Conservation (phyloP, 2,888 invertebrate species). For the Gari tellinella region DNA sequence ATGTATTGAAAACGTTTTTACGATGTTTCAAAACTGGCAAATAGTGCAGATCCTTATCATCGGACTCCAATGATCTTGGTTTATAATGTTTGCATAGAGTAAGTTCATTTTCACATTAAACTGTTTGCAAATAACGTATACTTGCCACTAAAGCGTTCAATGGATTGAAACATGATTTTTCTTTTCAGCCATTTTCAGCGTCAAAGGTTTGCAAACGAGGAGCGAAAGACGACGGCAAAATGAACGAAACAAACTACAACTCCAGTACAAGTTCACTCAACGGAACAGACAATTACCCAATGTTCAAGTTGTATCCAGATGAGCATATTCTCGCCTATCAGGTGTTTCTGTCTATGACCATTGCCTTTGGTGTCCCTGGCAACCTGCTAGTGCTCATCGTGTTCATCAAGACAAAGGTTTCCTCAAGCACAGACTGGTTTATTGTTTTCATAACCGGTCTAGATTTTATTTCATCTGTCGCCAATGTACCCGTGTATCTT, state of each 20-base stretch:
- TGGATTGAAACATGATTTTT: too few species aligned
- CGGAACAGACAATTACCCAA: background rate
- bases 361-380: conserved; percentile 30
- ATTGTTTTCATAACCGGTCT: conserved; percentile 40
- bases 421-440: conserved; percentile 53
- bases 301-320: background rate
- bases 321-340: conserved; percentile 27
- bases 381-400: conserved; percentile 45
- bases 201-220: too few species aligned
- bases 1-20: too few species aligned
- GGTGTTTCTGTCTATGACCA: conserved; percentile 24
- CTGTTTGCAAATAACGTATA: too few species aligned
- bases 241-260: background rate
- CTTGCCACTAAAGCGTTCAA: too few species aligned
- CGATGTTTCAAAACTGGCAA: too few species aligned
- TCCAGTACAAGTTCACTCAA: background rate
- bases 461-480: conserved; percentile 38
- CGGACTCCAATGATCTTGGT: too few species aligned
- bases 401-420: conserved; percentile 19
- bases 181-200: too few species aligned
- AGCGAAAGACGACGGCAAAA: background rate
- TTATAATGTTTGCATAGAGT: too few species aligned
- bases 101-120: too few species aligned
- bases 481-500: conserved; percentile 51
- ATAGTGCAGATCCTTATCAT: too few species aligned